A percentile compares a stretch with the other conserved stretches of the same genome.
These are phyloP conservation scores for Parnassius smintheus DNA, from an alignment of 2,888 invertebrate genomes.

Conservation along the genomic window DNA sequence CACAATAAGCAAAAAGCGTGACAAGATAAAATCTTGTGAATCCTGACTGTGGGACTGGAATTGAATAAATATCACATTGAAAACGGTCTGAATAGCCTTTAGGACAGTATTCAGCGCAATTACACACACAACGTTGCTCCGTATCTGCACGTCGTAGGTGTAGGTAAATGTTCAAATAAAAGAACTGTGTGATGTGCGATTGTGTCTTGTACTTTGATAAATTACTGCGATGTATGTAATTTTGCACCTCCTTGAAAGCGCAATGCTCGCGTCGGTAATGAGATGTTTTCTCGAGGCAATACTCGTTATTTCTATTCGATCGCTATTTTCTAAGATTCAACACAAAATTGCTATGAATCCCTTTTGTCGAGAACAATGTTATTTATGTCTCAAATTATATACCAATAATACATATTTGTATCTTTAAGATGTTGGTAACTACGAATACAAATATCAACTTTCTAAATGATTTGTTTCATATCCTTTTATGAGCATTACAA, in stretches of 20 bases:
- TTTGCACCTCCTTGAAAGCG: constrained; percentile 61
- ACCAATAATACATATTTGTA: no score
- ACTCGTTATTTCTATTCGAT: constrained; percentile 53
- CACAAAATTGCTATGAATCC: constrained; percentile 49
- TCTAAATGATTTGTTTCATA: no score
- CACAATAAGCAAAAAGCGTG: constrained; percentile 69
- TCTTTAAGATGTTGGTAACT: no score
- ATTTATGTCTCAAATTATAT: background rate
- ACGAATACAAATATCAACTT: no score
- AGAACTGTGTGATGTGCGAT: constrained; percentile 46
- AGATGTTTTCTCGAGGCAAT: constrained; percentile 58
- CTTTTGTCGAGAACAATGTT: constrained; percentile 8
- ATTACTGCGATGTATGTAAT: constrained; percentile 56
- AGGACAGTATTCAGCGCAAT: constrained; percentile 71
- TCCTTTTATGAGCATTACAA: no score
- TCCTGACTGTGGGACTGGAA: constrained; percentile 63
- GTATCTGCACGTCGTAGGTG: constrained; percentile 59
- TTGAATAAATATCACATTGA: constrained; percentile 72
- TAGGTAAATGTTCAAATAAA: constrained; percentile 42
- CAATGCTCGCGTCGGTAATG: constrained; percentile 47
- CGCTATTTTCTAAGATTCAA: constrained; percentile 41
- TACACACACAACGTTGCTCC: constrained; percentile 51
- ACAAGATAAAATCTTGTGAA: constrained; percentile 74
- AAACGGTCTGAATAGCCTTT: constrained; percentile 69
- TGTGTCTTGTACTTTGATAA: constrained; percentile 54